A percentile compares a stretch with the other conserved stretches of the same genome.
These are phyloP conservation scores for Dendrocincla tyrannina DNA, from an alignment of 2,797 vertebrate species.

Conservation along the genomic window DNA sequence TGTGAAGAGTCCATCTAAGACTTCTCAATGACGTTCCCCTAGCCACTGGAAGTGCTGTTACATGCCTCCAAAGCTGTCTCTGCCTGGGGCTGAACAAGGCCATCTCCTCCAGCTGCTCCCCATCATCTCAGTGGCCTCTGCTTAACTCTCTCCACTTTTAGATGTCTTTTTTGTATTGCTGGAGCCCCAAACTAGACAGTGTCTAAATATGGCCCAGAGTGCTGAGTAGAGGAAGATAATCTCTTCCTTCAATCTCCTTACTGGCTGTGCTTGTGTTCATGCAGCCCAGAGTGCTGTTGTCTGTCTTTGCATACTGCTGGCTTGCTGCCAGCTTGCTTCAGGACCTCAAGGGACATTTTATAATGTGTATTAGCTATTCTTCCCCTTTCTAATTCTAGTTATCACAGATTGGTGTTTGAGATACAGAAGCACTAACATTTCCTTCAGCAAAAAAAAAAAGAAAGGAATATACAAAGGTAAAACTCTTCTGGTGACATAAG, in stretches of 20 bases:
- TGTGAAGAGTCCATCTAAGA: not conserved
- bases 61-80: not conserved
- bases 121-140: not conserved
- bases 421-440: not conserved
- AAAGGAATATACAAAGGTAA: not conserved
- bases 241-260: not conserved
- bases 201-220: not conserved
- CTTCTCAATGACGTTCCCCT: fast-evolving
- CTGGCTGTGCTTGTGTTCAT: not conserved
- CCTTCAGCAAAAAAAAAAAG: not conserved
- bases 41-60: not conserved
- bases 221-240: not conserved
- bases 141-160: not conserved
- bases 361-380: not conserved
- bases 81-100: not conserved
- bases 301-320: not conserved
- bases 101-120: not conserved
- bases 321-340: not conserved
- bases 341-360: not conserved
- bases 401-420: not conserved
- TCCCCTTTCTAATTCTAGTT: not conserved
- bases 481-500: not conserved
- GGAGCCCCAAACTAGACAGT: not conserved
- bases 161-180: not conserved
- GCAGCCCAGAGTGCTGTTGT: not conserved